A percentile compares a stretch with the other conserved stretches of the same genome.
phyloP scores from a whole-genome alignment of 2,888 invertebrate species.

The Eristalis tenax region DNA sequence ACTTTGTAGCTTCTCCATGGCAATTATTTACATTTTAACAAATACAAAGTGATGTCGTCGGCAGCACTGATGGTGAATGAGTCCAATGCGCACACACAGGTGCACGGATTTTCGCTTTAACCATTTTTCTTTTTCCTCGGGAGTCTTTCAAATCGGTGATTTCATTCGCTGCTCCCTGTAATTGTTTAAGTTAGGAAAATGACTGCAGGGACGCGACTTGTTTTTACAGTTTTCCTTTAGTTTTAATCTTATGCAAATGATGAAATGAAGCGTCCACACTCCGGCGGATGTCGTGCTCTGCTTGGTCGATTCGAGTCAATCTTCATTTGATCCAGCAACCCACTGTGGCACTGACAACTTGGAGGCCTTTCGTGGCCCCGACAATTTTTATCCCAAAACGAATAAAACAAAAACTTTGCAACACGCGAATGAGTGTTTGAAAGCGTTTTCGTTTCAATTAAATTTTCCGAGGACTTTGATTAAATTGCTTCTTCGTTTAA shows the following conservation, averaged over 20 bases:
- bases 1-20: slow-evolving; percentile 58
- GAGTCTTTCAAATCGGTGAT: slow-evolving; percentile 66
- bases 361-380: too few relatives aligned
- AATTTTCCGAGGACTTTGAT: slow-evolving; percentile 22
- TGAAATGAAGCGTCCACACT: slow-evolving; percentile 51
- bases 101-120: slow-evolving; percentile 22
- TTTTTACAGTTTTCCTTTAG: slow-evolving; percentile 59
- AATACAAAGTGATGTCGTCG: slow-evolving; percentile 25
- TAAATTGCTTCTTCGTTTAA: slow-evolving; percentile 10
- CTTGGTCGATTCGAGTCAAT: slow-evolving; percentile 26
- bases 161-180: slow-evolving; percentile 53
- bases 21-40: slow-evolving; percentile 69
- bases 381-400: too few relatives aligned
- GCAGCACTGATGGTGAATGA: slow-evolving; percentile 23
- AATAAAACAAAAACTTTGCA: slow-evolving; percentile 21
- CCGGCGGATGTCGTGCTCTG: slow-evolving; percentile 2
- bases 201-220: slow-evolving; percentile 59
- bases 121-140: slow-evolving; percentile 53
- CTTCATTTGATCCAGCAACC: slow-evolving; percentile 55
- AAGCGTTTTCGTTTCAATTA: slow-evolving; percentile 54
- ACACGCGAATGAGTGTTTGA: slow-evolving; percentile 31
- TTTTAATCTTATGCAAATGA: slow-evolving; percentile 67
- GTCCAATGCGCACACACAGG: slow-evolving; percentile 1
- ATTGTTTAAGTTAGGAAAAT: slow-evolving; percentile 64
- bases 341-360: slow-evolving; percentile 51